Conservation (phyloP, 2,888 invertebrate genomes). For the Dryomyza anilis region DNA sequence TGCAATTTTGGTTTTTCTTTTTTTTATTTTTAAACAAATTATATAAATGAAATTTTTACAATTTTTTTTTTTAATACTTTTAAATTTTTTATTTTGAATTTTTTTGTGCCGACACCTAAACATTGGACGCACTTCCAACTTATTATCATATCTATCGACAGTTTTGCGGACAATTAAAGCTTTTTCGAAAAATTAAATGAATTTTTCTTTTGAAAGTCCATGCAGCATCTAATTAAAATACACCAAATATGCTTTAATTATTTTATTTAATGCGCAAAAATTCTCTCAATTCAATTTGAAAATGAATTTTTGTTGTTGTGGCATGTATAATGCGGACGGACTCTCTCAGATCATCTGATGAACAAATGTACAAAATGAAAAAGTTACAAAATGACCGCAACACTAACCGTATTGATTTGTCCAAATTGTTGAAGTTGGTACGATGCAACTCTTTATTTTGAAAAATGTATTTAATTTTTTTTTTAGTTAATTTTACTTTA, state of each 20-base stretch:
- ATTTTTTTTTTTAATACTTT: too few species aligned
- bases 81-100: too few species aligned
- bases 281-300: slow-evolving; percentile 6
- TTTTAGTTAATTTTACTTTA: too few species aligned
- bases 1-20: not conserved
- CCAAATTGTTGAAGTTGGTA: not conserved
- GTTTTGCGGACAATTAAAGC: slow-evolving; percentile 6
- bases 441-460: not conserved
- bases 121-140: not conserved
- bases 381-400: slow-evolving; percentile 34
- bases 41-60: too few species aligned
- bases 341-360: slow-evolving; percentile 73
- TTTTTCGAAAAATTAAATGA: slow-evolving; percentile 42
- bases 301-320: slow-evolving; percentile 26
- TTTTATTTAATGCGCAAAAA: slow-evolving; percentile 20
- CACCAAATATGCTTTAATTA: slow-evolving; percentile 1
- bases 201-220: slow-evolving; percentile 47
- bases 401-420: not conserved
- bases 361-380: slow-evolving; percentile 70
- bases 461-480: slow-evolving; percentile 30
- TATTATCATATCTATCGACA: not conserved
- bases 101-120: not conserved
- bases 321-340: slow-evolving; percentile 26
- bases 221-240: slow-evolving; percentile 24
- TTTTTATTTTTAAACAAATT: too few species aligned